These are phyloP conservation scores for Lepidocolaptes lacrymiger DNA, from an alignment of 2,797 vertebrate genomes.

Conservation along the genomic window DNA sequence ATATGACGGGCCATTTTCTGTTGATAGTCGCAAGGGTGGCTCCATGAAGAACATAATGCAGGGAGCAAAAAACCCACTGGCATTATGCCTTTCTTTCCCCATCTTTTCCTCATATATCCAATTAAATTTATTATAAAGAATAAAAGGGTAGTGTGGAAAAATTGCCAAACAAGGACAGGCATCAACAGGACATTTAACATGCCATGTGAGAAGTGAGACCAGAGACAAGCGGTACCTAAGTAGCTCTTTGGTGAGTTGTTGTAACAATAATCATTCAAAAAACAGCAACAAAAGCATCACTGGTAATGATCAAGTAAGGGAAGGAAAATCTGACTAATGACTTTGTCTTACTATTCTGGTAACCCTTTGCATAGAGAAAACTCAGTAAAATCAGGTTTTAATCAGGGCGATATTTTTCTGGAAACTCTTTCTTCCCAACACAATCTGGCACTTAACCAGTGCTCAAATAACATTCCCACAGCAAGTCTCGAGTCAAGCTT, in stretches of 20 bases:
- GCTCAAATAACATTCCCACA: slow-evolving; percentile 59
- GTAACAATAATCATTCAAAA: slow-evolving; percentile 49
- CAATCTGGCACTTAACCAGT: slow-evolving; percentile 54
- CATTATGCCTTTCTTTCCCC: not conserved
- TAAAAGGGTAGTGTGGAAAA: not conserved
- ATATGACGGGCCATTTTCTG: not conserved
- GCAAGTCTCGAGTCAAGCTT: not conserved
- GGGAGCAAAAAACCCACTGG: not conserved
- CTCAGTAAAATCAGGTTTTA: slow-evolving; percentile 66
- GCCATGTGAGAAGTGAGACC: not conserved
- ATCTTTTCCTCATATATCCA: not conserved
- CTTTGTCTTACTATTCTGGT: slow-evolving; percentile 60
- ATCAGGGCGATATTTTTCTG: slow-evolving; percentile 62
- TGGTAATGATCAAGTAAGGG: slow-evolving; percentile 64
- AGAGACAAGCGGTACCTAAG: slow-evolving; percentile 6
- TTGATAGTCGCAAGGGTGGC: not conserved
- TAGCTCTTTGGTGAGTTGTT: not conserved
- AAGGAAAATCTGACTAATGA: slow-evolving; percentile 66
- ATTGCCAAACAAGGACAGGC: slow-evolving; percentile 39
- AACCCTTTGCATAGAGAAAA: slow-evolving; percentile 62
- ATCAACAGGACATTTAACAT: not conserved
- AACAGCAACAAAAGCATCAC: slow-evolving; percentile 39
- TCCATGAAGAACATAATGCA: not conserved
- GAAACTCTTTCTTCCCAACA: slow-evolving; percentile 62
- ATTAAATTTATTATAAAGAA: not conserved